phyloP scores from a whole-genome alignment of 2,797 vertebrate genomes.

The Rhynchonycteris naso region DNA sequence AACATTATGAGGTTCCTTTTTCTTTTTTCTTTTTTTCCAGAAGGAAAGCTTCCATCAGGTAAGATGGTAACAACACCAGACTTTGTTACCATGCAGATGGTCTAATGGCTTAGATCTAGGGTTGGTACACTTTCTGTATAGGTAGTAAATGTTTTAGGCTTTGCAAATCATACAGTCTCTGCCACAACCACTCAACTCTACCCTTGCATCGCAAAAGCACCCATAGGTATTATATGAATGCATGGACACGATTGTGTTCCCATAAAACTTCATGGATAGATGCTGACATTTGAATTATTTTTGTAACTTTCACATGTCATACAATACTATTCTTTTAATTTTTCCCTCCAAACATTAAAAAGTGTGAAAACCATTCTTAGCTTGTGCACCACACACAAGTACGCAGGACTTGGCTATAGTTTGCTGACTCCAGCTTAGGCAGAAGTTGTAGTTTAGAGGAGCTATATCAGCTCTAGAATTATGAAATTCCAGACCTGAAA shows the following conservation, averaged over 20 bases:
- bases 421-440: neutral
- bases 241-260: neutral
- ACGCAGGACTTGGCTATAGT: neutral
- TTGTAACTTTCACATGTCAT: neutral
- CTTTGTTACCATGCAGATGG: neutral
- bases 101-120: neutral
- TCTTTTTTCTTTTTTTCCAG: neutral
- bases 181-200: neutral
- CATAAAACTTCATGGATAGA: conserved; percentile 8
- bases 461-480: neutral
- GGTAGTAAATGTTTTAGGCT: neutral
- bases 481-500: neutral
- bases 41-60: conserved; percentile 26
- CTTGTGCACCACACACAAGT: neutral
- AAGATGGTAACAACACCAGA: neutral
- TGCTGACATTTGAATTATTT: neutral
- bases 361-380: neutral
- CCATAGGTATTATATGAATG: neutral
- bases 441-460: neutral
- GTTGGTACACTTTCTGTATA: neutral
- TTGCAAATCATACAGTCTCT: neutral
- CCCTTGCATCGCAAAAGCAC: neutral
- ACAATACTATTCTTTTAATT: neutral
- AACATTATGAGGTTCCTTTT: neutral
- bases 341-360: neutral